Conservation (phyloP, 1,140 invertebrate genomes). For the Diorhabda carinulata region DNA sequence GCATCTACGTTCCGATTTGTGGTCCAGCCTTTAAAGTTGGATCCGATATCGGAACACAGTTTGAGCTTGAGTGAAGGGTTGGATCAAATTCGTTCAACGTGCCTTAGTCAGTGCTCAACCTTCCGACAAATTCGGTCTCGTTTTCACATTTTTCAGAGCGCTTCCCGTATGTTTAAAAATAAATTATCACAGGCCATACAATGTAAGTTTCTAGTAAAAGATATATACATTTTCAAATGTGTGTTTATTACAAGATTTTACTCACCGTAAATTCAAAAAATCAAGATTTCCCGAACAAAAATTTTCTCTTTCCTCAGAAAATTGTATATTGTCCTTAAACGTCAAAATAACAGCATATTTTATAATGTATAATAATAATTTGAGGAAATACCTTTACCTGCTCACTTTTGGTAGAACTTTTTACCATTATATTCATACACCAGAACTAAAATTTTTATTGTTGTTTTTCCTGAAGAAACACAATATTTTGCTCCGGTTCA, state of each 20-base stretch:
- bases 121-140: conserved; percentile 25
- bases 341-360: conserved; percentile 6
- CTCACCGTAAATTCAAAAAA: conserved; percentile 36
- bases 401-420: conserved; percentile 25
- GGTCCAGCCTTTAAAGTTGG: too few species aligned
- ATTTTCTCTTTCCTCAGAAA: conserved; percentile 25
- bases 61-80: too few species aligned
- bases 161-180: neutral
- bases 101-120: neutral
- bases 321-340: conserved; percentile 13
- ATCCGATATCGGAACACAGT: too few species aligned
- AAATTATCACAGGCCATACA: conserved; percentile 18
- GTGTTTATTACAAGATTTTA: neutral
- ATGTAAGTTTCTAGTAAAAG: conserved; percentile 9
- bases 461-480: conserved; percentile 4
- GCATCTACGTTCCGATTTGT: too few species aligned
- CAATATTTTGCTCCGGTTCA: conserved; percentile 12
- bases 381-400: conserved; percentile 18
- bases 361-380: too few species aligned
- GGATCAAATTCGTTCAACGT: too few species aligned
- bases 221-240: neutral
- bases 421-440: conserved; percentile 31
- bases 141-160: neutral
- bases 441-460: conserved; percentile 10
- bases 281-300: conserved; percentile 32